phyloP scores from a whole-genome alignment of 2,797 vertebrate species.

The Micropoecilia bifurca region DNA sequence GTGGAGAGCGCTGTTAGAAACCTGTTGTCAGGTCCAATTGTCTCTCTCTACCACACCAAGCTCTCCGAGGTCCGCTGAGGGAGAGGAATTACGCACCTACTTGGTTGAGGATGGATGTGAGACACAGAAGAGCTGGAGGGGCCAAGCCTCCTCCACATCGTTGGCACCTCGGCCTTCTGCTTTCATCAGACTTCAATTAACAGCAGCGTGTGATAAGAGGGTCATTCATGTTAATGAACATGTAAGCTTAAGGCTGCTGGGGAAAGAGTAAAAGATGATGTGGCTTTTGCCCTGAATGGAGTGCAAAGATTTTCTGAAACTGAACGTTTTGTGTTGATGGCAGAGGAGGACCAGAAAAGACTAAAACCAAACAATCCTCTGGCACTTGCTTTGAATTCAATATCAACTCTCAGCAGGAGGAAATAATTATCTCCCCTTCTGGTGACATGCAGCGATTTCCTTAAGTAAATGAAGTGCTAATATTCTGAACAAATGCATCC shows the following conservation, averaged over 20 bases:
- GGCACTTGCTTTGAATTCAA: slow-evolving; percentile 45
- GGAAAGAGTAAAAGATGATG: slow-evolving; percentile 10
- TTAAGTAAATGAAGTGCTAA: slow-evolving; percentile 67
- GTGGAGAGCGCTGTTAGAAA: slow-evolving; percentile 38
- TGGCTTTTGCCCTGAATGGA: slow-evolving; percentile 12
- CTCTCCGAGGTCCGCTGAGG: slow-evolving; percentile 34
- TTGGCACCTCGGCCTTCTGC: slow-evolving; percentile 24
- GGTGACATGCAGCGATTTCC: slow-evolving; percentile 60
- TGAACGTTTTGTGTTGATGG: slow-evolving; percentile 17
- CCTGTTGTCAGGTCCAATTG: slow-evolving; percentile 66
- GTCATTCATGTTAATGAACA: slow-evolving; percentile 35
- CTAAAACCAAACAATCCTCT: slow-evolving; percentile 45
- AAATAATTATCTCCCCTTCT: slow-evolving; percentile 59
- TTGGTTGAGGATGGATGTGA: slow-evolving; percentile 29
- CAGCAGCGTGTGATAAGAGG: slow-evolving; percentile 40
- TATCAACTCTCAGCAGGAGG: slow-evolving; percentile 40
- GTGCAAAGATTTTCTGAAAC: neutral
- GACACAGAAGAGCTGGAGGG: slow-evolving; percentile 2
- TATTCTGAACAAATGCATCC: slow-evolving; percentile 54
- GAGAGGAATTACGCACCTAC: slow-evolving; percentile 20
- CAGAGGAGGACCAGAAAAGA: slow-evolving; percentile 31
- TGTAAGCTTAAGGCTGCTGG: slow-evolving; percentile 16
- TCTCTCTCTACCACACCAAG: slow-evolving; percentile 34
- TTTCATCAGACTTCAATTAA: slow-evolving; percentile 57
- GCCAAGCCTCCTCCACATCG: neutral